These are phyloP conservation scores for Brachionus sp. DNA, from an alignment of 1,140 invertebrate genomes.

Conservation along the genomic window DNA sequence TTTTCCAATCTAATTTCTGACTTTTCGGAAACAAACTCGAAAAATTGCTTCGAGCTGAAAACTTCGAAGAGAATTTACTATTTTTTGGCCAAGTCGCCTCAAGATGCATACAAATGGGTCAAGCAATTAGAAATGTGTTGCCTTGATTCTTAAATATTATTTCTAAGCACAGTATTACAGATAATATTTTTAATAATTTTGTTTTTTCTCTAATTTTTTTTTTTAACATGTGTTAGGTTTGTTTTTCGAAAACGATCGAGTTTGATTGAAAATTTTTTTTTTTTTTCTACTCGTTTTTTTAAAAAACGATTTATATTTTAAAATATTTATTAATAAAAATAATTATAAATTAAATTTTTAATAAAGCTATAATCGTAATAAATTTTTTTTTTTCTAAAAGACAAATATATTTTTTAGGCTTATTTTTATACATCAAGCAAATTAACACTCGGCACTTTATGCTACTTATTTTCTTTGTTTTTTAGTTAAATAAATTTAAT, in stretches of 20 bases:
- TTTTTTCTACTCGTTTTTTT: background rate
- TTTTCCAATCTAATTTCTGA: background rate
- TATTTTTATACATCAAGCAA: no score
- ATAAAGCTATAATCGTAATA: background rate
- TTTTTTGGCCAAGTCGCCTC: constrained; percentile 34
- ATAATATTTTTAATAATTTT: background rate
- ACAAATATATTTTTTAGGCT: no score
- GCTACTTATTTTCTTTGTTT: no score
- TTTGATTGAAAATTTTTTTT: background rate
- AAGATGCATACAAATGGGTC: constrained; percentile 42
- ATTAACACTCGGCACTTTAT: no score
- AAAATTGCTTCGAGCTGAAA: constrained; percentile 35
- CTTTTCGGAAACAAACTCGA: background rate
- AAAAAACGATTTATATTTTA: constrained; percentile 7
- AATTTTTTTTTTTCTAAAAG: background rate
- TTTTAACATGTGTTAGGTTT: background rate
- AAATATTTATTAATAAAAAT: constrained; percentile 2
- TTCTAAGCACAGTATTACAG: background rate
- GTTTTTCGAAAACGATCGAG: background rate
- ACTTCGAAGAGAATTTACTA: constrained; percentile 34
- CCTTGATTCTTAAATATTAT: constrained; percentile 7
- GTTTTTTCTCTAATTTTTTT: background rate
- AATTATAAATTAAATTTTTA: background rate
- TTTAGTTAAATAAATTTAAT: no score
- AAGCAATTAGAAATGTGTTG: constrained; percentile 45